phyloP scores from a whole-genome alignment of 1,140 invertebrate genomes.

The Mercenaria mercenaria region DNA sequence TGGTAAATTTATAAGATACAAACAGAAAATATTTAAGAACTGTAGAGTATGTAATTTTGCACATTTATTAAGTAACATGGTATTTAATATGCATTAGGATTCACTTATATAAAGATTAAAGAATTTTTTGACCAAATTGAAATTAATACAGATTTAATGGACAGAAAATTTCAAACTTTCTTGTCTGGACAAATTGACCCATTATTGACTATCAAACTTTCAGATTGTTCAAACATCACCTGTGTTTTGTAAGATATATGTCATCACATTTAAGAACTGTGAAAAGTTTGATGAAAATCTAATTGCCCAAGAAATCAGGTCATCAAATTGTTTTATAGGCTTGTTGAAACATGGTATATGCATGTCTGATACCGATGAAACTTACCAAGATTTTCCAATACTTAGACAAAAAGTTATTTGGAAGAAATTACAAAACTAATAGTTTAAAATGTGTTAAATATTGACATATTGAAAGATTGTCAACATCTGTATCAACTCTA shows the following conservation, averaged over 20 bases:
- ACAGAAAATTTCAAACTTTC: not conserved
- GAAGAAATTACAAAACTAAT: too few species aligned
- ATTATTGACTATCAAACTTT: not conserved
- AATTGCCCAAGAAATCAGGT: not conserved
- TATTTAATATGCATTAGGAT: too few species aligned
- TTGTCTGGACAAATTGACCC: not conserved
- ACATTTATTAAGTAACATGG: too few species aligned
- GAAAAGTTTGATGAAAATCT: slow-evolving; percentile 18
- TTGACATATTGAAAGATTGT: too few species aligned
- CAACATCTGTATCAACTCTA: too few species aligned
- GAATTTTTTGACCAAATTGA: not conserved
- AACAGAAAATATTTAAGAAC: too few species aligned
- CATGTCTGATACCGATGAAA: not conserved
- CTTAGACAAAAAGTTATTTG: too few species aligned
- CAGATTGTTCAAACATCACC: not conserved
- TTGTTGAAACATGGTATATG: not conserved
- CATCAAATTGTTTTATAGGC: not conserved
- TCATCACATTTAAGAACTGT: slow-evolving; percentile 1
- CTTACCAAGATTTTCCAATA: too few species aligned
- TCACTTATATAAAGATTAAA: too few species aligned
- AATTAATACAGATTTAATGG: not conserved
- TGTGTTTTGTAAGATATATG: not conserved
- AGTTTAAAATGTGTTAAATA: too few species aligned
- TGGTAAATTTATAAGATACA: too few species aligned
- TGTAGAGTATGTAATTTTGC: too few species aligned